Conservation (phyloP, 2,888 invertebrate genomes). For the Lasius fuliginosus region DNA sequence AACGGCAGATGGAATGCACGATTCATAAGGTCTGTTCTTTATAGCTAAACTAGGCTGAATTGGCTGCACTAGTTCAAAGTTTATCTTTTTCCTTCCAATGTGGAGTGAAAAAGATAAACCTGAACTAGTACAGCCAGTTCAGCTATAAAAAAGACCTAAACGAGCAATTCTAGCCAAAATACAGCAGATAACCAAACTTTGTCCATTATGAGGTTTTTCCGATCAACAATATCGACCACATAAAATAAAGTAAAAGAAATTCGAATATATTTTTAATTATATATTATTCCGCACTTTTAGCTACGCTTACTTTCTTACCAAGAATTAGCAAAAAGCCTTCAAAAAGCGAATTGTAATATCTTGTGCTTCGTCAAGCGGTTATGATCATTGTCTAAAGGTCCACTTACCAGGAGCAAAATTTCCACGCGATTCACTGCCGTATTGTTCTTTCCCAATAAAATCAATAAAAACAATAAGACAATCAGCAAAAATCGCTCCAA, state of each 20-base stretch:
- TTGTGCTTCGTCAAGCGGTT: background rate
- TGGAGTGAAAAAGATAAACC: too few species aligned
- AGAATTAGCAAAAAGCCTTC: background rate
- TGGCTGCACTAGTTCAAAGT: too few species aligned
- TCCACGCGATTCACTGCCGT: slow-evolving; percentile 20
- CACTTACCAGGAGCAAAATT: slow-evolving; percentile 62
- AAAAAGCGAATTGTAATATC: slow-evolving; percentile 56
- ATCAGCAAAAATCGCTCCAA: slow-evolving; percentile 18
- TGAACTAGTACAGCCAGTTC: too few species aligned
- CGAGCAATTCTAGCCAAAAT: slow-evolving; percentile 44
- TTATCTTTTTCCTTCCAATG: too few species aligned
- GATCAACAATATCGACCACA: too few species aligned
- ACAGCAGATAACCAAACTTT: slow-evolving; percentile 61
- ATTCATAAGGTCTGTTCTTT: slow-evolving; percentile 61
- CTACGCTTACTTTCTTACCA: background rate
- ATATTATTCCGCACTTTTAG: background rate
- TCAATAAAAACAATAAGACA: slow-evolving; percentile 59
- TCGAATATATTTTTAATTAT: background rate
- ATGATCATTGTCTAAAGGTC: background rate
- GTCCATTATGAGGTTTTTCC: too few species aligned
- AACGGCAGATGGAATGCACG: slow-evolving; percentile 69
- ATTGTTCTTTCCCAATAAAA: slow-evolving; percentile 17
- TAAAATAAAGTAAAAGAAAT: background rate
- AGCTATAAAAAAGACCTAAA: too few species aligned
- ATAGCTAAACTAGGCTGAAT: too few species aligned